Evolutionary conservation across 2,888 invertebrate genomes (phyloP), one percentile per base, ranked within the genome.

Genomic region (Sinelater perroti): DNA sequence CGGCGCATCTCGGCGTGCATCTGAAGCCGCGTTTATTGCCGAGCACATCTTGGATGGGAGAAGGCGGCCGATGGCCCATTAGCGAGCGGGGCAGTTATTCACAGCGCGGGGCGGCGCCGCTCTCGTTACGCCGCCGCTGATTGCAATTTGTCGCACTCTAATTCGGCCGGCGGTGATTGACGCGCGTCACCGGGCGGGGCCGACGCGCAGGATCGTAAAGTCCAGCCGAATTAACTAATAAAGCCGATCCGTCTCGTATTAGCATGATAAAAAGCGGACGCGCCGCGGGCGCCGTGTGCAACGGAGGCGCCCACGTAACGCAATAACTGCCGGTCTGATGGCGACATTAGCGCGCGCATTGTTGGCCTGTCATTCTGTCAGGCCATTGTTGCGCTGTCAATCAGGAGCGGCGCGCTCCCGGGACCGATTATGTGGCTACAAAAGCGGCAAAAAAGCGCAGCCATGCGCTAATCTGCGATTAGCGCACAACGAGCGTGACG

Each of bases 271-370:
- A 44, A 24, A 2, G 5, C 14, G 21, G 20, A 26, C 21, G 47
- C 42, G 38, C 38, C 35, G 36, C 36, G 40, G 35, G 26, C 28
- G 59, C 45, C n/a, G 47, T 51, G 56, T 51, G 36, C 17, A 40
- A 45, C 51, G 47, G 47, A 52, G 61, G 65, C 61, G 65, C 63
- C 53, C 62, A 56, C 50, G 65, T 70, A 68, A 70, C 67, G 65
- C 63, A 68, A 70, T 70, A 65, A 67, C 68, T 70, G 68, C 63
- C 70, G 69, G 66, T 69, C 67, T 62, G 70, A 66, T 67, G 67
- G 61, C 65, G 65, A 63, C 67, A 69, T 68, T 68, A 67, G 67
- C 62, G 62, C 61, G 62, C 42, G 63, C 67, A 67, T 70, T 70
- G 70, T 70, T 62, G 61, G 36, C 51, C 56, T 61, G 67, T 68